Base-by-base conservation (phyloP, 2,888 invertebrate species). In the Apoda limacodes region DNA sequence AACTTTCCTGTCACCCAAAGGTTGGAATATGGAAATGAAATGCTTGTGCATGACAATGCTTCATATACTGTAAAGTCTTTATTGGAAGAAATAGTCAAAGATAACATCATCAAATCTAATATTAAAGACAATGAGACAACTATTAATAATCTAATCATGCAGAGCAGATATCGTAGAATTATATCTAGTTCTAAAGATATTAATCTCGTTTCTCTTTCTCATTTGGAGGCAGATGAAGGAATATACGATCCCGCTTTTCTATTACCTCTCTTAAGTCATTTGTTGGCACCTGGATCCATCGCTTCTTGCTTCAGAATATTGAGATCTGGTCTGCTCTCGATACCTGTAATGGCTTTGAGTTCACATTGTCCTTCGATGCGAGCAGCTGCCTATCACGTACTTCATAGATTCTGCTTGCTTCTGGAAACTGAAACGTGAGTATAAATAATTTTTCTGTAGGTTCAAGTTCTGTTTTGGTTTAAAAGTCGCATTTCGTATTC, bases 201-300 rank as follows among this genome's bases (percentile, higher is more conserved):
- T 1, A 70, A 72, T 32, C 37, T 67, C 7, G 39, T 51, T 7
- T 46, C 51, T 4, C 33, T 45, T 2, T 64, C 66, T 2, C 69
- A 72, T 37, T 7, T 42, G 3, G 55, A 56, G 22, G 40, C 42
- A 1, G 63, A 63, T 17, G 60, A 59, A 20, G 63, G 78, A 3
- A 72, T 89, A 29, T 95, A 95, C 49, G 95, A 95, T 69, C 89
- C 95, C 2, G 82, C 88, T 13, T 95, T 94, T 59, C 72, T 93
- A 43, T 76, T 95, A 30, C 91, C 93, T 0, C 60, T 94, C 6
- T 83, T 95, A 57, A 85, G 86, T 39, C 86, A 88, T 52, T 66
- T 93, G 24, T 72, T 94, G 39, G 85, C 88, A 0, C 88, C 92
- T 3, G 91, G 91, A 42, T 87, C 88, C 22, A 82, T 86, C 28